Evolutionary conservation across 2,113 vertebrate genomes (phyloP).

Genomic region (Scolopax mira): DNA sequence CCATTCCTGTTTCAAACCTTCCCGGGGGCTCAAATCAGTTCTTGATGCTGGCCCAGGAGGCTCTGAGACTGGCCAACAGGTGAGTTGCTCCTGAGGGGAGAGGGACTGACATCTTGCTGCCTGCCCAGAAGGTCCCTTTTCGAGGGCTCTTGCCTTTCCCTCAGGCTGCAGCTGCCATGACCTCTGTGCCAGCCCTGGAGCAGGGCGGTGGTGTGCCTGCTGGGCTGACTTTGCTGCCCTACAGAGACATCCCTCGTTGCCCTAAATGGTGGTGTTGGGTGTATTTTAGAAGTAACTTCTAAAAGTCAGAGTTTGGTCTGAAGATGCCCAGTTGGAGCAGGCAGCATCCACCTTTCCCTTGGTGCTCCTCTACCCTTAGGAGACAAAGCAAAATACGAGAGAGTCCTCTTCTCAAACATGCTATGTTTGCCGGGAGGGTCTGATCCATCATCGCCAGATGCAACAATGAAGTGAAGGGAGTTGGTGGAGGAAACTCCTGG

Average conservation of each 20-base stretch:
- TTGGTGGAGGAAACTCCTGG: accelerated
- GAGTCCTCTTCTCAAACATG: accelerated
- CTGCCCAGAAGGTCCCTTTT: neutral
- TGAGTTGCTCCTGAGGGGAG: slow-evolving; percentile 53
- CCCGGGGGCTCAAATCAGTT: slow-evolving; percentile 53
- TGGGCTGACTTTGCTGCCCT: neutral
- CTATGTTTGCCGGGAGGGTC: accelerated
- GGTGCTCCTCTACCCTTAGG: neutral
- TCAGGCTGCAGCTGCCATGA: neutral
- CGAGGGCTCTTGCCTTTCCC: neutral
- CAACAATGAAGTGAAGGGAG: accelerated
- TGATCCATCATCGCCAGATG: accelerated
- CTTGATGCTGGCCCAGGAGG: slow-evolving; percentile 77
- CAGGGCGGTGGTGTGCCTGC: neutral
- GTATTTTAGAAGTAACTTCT: neutral
- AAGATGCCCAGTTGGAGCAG: neutral
- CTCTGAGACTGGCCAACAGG: slow-evolving; percentile 80
- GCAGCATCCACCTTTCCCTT: neutral
- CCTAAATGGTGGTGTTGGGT: neutral
- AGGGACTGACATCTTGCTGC: neutral
- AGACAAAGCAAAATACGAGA: accelerated
- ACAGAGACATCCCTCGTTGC: neutral
- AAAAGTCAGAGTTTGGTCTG: neutral
- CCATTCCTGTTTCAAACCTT: slow-evolving; percentile 66
- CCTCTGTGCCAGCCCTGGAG: neutral